These are phyloP conservation scores for Amazona guildingii DNA, from an alignment of 2,113 vertebrate species.

Conservation along the genomic window DNA sequence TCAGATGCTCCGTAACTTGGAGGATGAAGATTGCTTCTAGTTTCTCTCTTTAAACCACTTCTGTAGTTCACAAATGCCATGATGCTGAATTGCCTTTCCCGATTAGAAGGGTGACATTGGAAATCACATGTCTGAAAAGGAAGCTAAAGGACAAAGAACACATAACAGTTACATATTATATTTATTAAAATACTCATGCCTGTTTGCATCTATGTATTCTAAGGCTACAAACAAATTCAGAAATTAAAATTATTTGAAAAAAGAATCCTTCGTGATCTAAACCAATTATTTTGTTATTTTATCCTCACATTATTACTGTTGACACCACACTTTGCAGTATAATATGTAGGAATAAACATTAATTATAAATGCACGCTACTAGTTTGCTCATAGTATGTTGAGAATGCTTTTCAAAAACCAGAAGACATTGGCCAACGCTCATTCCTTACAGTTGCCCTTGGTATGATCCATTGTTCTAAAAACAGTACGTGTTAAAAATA, in stretches of 20 bases:
- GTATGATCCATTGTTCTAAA: slow-evolving; percentile 61
- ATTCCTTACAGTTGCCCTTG: slow-evolving; percentile 57
- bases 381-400: neutral
- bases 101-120: neutral
- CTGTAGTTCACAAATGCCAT: slow-evolving; percentile 2
- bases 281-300: neutral
- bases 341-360: neutral
- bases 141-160: neutral
- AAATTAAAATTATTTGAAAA: neutral
- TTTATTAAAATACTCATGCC: neutral
- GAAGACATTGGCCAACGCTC: slow-evolving; percentile 17
- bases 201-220: neutral
- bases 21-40: slow-evolving; percentile 12
- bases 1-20: neutral
- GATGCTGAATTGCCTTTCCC: neutral
- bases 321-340: neutral
- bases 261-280: neutral
- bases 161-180: neutral
- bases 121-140: neutral
- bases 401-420: slow-evolving; percentile 52
- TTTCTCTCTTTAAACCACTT: slow-evolving; percentile 27
- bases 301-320: neutral
- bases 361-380: slow-evolving; percentile 23
- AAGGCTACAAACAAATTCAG: neutral
- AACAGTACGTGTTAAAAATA: slow-evolving; percentile 48